Conservation (phyloP, 2,113 vertebrate genomes). For the Plecotus auritus region DNA sequence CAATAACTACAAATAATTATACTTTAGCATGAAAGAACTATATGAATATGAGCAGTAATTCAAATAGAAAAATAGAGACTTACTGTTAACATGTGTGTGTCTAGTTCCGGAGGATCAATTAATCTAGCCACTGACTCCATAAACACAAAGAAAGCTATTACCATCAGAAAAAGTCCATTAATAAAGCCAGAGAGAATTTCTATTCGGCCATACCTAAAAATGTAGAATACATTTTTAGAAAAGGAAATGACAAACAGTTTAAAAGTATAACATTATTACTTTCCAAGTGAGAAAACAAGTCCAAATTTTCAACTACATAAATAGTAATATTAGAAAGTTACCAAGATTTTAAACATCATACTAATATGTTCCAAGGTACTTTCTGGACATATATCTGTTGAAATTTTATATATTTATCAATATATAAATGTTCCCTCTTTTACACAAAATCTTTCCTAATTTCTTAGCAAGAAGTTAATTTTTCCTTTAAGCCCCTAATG, state of each 20-base stretch:
- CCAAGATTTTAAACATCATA: not conserved
- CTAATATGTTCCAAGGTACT: not conserved
- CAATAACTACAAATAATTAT: not conserved
- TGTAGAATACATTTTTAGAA: constrained; percentile 54
- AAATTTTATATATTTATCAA: constrained; percentile 6
- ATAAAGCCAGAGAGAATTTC: constrained; percentile 99
- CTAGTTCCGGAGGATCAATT: constrained; percentile 96
- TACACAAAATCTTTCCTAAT: constrained; percentile 15
- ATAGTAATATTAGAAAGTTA: not conserved
- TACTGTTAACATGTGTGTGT: constrained; percentile 98
- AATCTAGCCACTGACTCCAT: constrained; percentile 93
- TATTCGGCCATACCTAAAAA: constrained; percentile 93
- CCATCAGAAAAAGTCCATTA: constrained; percentile 98
- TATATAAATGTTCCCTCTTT: not conserved
- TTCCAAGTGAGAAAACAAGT: not conserved
- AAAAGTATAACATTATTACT: not conserved
- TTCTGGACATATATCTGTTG: not conserved
- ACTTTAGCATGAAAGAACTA: not conserved
- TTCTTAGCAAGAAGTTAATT: not conserved
- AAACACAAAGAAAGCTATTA: constrained; percentile 99
- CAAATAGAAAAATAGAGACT: constrained; percentile 76
- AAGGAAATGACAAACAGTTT: constrained; percentile 27
- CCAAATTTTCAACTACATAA: constrained; percentile 32
- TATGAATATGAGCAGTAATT: not conserved
- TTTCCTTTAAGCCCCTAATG: not conserved